phyloP scores from a whole-genome alignment of 2,113 vertebrate genomes.

The Jaculus jaculus region DNA sequence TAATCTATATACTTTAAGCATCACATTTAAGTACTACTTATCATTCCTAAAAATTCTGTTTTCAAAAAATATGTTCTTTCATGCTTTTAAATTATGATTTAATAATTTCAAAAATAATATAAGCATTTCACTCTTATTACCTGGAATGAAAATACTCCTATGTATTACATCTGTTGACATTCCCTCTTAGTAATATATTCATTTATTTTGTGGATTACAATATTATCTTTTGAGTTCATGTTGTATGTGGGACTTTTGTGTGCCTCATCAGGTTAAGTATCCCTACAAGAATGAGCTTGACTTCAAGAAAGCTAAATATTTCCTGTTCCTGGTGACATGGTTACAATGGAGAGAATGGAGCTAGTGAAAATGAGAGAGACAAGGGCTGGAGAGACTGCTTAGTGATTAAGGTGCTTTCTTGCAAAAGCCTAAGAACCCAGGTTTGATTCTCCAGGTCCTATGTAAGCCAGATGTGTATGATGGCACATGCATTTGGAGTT shows the following conservation, averaged over 20 bases:
- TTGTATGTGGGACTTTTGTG: not conserved
- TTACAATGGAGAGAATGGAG: not conserved
- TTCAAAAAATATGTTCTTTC: no score
- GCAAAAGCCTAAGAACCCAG: no score
- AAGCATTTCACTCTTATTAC: not conserved
- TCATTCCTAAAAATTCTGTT: constrained; percentile 21
- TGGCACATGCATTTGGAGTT: no score
- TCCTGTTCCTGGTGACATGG: not conserved
- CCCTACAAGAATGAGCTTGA: not conserved
- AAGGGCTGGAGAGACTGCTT: no score
- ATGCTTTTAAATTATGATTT: not conserved
- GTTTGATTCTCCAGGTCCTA: no score
- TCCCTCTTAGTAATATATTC: not conserved
- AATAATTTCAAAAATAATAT: not conserved
- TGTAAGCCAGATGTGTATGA: no score
- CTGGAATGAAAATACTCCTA: not conserved
- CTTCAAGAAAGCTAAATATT: not conserved
- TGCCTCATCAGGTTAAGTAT: not conserved
- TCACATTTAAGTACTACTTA: constrained; percentile 25
- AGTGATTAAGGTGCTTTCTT: no score
- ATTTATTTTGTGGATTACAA: not conserved
- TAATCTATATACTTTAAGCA: not conserved
- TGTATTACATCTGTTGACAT: not conserved
- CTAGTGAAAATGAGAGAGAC: not conserved
- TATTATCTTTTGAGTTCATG: not conserved